Conservation (phyloP, 2,888 invertebrate genomes). For the Andrena minutula region DNA sequence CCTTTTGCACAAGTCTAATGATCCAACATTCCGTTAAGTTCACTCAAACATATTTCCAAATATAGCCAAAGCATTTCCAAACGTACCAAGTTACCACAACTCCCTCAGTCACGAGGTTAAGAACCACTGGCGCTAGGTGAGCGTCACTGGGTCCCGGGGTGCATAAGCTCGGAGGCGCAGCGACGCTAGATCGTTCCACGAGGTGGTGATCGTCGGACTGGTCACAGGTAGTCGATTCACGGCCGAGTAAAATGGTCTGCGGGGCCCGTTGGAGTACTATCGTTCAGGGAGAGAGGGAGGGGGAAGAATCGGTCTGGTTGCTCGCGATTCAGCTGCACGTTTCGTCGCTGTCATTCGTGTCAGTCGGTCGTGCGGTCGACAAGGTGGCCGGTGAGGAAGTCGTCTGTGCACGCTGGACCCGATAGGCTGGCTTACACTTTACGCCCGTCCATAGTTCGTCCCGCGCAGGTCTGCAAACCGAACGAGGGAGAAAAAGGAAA, state of each 20-base stretch:
- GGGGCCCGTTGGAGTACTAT: background rate
- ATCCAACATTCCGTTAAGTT: no score
- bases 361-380: conserved; percentile 29
- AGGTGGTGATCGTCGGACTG: conserved; percentile 41
- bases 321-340: conserved; percentile 27
- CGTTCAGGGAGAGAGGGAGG: background rate
- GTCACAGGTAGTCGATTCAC: conserved; percentile 53
- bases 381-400: conserved; percentile 9
- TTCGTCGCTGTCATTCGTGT: conserved; percentile 48
- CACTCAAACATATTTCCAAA: no score
- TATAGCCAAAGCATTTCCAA: no score
- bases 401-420: background rate
- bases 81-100: background rate
- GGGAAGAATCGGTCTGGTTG: conserved; percentile 4
- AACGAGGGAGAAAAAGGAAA: background rate
- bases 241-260: conserved; percentile 10
- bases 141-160: conserved; percentile 16
- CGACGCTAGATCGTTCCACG: conserved; percentile 16
- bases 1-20: no score
- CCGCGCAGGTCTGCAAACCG: background rate
- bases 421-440: background rate
- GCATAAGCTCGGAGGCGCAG: conserved; percentile 11
- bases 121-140: conserved; percentile 31
- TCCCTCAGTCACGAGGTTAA: background rate
- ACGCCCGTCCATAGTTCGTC: background rate